These are phyloP conservation scores for Drosophila nigricruria DNA, from an alignment of 2,888 invertebrate genomes.

Conservation along the genomic window DNA sequence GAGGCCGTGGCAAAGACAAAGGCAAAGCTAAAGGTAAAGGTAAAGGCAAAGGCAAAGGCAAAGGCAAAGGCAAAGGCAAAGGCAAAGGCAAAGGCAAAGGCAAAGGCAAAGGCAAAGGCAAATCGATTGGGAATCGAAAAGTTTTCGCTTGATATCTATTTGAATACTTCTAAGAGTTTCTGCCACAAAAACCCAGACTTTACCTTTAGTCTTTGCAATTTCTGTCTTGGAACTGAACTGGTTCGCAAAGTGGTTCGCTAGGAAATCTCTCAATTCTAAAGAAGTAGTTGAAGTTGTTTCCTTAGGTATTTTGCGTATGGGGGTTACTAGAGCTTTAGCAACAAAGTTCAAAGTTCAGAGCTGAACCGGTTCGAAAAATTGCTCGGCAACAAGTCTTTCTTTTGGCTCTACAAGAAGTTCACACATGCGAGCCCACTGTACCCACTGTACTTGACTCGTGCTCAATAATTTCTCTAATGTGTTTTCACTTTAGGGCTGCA, in stretches of 20 bases:
- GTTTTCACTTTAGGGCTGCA: not conserved
- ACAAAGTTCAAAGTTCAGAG: not conserved
- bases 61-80: too few species aligned
- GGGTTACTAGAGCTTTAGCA: too few species aligned
- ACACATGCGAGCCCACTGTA: not conserved
- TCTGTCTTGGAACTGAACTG: not conserved
- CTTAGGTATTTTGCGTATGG: too few species aligned
- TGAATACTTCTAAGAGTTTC: too few species aligned
- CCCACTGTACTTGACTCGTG: not conserved
- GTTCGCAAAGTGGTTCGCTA: not conserved
- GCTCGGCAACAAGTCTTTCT: not conserved
- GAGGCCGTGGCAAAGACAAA: too few species aligned
- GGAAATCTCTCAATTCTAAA: not conserved
- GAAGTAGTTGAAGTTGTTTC: not conserved
- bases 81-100: too few species aligned
- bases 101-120: too few species aligned
- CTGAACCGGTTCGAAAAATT: not conserved
- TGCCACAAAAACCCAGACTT: too few species aligned
- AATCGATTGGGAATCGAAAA: not conserved
- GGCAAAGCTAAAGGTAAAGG: too few species aligned
- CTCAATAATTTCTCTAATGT: not conserved
- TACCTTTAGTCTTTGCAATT: too few species aligned
- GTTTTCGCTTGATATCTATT: too few species aligned
- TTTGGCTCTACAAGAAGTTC: not conserved
- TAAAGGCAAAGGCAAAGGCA: too few species aligned